These are phyloP conservation scores for Halictus rubicundus DNA, from an alignment of 1,140 invertebrate genomes.

Conservation along the genomic window DNA sequence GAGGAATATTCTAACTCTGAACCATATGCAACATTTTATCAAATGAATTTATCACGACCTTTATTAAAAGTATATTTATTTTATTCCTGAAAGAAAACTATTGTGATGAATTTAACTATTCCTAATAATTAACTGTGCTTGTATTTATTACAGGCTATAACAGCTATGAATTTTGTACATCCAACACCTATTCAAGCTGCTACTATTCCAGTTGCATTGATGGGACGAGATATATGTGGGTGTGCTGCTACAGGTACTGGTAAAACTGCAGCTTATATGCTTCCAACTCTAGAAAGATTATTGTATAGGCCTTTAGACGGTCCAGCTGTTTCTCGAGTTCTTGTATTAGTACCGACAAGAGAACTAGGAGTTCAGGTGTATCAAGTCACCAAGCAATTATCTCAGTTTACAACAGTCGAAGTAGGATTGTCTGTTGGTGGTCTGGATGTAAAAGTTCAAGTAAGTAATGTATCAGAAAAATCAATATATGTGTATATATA, in stretches of 20 bases:
- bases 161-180: constrained; percentile 92
- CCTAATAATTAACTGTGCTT: constrained; percentile 18
- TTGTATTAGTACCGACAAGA: constrained; percentile 97
- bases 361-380: constrained; percentile 98
- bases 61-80: constrained; percentile 85
- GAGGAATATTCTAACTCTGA: constrained; percentile 88
- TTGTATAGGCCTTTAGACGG: constrained; percentile 87
- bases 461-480: constrained; percentile 65
- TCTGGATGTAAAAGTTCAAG: constrained; percentile 95
- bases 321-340: constrained; percentile 89
- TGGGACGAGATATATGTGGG: constrained; percentile 94
- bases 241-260: constrained; percentile 99
- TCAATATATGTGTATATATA: background rate
- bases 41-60: constrained; percentile 96
- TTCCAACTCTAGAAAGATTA: constrained; percentile 96
- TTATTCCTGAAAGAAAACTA: background rate
- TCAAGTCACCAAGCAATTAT: constrained; percentile 94
- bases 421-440: constrained; percentile 94
- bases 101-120: background rate
- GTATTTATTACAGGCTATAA: constrained; percentile 85
- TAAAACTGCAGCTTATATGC: constrained; percentile 99
- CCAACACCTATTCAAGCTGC: constrained; percentile 98
- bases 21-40: constrained; percentile 89
- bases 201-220: constrained; percentile 95
- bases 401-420: constrained; percentile 92